phyloP scores from a whole-genome alignment of 2,888 invertebrate genomes.

The Heliconius erato region DNA sequence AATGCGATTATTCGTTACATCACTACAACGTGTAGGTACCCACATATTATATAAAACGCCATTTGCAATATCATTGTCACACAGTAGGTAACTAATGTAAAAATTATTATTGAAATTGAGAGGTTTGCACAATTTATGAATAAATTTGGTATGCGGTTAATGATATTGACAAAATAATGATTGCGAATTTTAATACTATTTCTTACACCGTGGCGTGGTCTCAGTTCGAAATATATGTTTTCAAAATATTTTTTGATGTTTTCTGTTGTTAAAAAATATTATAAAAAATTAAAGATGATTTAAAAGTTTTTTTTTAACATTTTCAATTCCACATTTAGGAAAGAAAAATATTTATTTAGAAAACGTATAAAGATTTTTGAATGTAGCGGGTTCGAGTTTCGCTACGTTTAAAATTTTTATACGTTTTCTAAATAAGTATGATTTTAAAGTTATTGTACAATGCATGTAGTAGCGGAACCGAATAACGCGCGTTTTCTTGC shows the following conservation, averaged over 20 bases:
- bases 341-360: too few species aligned
- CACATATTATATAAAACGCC: not conserved
- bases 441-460: too few species aligned
- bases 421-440: too few species aligned
- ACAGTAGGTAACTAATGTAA: conserved; percentile 24
- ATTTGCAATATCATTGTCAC: conserved; percentile 22
- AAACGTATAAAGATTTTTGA: too few species aligned
- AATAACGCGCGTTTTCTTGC: not conserved
- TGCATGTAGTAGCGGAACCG: too few species aligned
- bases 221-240: not conserved
- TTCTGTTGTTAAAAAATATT: not conserved
- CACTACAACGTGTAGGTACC: not conserved
- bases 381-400: too few species aligned
- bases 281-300: not conserved
- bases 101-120: conserved; percentile 32
- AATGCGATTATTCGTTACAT: too few species aligned
- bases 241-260: not conserved
- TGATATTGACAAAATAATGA: conserved; percentile 31
- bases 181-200: conserved; percentile 20
- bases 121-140: conserved; percentile 25
- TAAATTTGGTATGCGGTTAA: conserved; percentile 28
- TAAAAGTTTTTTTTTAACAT: not conserved
- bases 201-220: not conserved
- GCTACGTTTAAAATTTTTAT: too few species aligned
- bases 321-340: too few species aligned